phyloP scores from a whole-genome alignment of 2,113 vertebrate genomes.

The Baryphthengus martii region DNA sequence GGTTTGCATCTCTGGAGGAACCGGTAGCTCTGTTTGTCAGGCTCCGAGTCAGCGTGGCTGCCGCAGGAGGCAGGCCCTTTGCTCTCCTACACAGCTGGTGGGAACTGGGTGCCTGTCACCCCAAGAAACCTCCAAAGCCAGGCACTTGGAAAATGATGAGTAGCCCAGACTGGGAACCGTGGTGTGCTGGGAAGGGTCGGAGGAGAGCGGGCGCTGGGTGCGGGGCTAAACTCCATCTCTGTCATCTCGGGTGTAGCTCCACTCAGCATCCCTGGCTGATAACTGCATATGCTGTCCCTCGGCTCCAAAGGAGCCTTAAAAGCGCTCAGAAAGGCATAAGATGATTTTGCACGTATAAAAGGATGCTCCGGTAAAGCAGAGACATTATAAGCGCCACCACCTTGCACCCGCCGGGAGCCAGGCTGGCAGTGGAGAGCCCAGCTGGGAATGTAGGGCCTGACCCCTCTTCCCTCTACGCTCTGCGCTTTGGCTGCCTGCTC shows the following conservation, averaged over 20 bases:
- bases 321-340: accelerated
- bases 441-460: neutral
- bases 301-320: neutral
- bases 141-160: accelerated
- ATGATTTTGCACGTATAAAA: neutral
- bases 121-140: neutral
- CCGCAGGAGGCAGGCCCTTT: neutral
- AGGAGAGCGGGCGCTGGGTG: accelerated
- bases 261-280: neutral
- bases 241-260: neutral
- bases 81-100: neutral
- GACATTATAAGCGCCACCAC: accelerated
- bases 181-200: neutral
- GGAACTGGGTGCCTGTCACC: neutral
- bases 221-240: neutral
- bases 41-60: neutral
- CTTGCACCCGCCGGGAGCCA: neutral
- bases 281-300: accelerated
- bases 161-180: accelerated
- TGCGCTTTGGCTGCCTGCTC: neutral
- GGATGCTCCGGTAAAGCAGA: neutral
- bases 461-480: neutral
- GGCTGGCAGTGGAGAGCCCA: neutral
- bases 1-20: neutral
- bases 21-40: neutral